Percentiles rank a stretch among this genome's conserved stretches.
Conservation (phyloP, 1,140 invertebrate species). For the Megathymus violae region DNA sequence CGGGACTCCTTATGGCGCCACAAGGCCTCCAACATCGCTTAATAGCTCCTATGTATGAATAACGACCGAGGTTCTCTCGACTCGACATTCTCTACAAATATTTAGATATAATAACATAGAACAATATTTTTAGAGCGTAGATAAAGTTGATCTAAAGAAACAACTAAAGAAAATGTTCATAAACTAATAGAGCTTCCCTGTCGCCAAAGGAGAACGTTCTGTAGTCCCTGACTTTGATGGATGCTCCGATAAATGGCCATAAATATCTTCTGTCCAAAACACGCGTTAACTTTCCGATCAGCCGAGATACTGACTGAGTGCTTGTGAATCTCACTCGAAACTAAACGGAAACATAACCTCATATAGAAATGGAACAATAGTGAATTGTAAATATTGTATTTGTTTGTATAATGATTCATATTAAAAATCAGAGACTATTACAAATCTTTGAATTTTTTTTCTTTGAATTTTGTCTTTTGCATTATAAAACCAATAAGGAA, state of each 20-base stretch:
- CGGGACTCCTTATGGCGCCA: too few relatives aligned
- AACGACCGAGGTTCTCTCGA: too few relatives aligned
- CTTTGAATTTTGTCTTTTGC: neutral
- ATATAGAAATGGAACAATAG: too few relatives aligned
- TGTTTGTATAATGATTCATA: neutral
- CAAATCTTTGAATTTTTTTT: too few relatives aligned
- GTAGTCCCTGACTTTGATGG: constrained; percentile 11
- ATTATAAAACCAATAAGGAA: constrained; percentile 12
- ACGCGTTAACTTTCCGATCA: constrained; percentile 6
- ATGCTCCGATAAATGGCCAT: constrained; percentile 5
- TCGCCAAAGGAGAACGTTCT: neutral
- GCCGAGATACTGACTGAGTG: neutral
- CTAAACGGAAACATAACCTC: too few relatives aligned
- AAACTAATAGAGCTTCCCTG: constrained; percentile 3
- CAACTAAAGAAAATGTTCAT: neutral
- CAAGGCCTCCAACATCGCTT: too few relatives aligned
- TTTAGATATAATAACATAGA: too few relatives aligned
- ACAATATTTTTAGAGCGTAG: too few relatives aligned
- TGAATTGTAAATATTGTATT: neutral
- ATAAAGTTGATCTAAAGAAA: too few relatives aligned
- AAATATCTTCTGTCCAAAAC: constrained; percentile 12
- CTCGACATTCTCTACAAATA: too few relatives aligned
- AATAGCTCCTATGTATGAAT: too few relatives aligned
- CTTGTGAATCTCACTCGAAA: neutral
- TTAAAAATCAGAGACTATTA: neutral